Conservation (phyloP, 2,888 invertebrate genomes). For the Elmis aenea region DNA sequence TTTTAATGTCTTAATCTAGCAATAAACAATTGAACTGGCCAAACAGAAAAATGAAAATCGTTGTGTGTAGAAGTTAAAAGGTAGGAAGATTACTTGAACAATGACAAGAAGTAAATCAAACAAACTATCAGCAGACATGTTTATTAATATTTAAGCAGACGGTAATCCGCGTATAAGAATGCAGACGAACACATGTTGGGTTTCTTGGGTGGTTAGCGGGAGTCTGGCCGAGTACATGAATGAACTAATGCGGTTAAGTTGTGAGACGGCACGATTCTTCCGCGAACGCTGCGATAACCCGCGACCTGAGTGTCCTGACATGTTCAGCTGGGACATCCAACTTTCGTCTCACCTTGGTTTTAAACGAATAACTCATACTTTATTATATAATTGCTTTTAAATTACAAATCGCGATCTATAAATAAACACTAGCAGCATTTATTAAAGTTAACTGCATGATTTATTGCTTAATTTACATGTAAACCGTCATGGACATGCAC, state of each 20-base stretch:
- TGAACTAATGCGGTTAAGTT: slow-evolving; percentile 29
- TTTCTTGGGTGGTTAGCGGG: slow-evolving; percentile 25
- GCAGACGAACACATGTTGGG: slow-evolving; percentile 24
- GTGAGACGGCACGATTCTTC: slow-evolving; percentile 31
- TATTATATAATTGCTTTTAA: neutral
- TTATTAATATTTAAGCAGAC: slow-evolving; percentile 29
- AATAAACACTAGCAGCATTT: no score
- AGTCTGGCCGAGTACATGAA: slow-evolving; percentile 19
- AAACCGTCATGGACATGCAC: no score
- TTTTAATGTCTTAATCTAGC: no score
- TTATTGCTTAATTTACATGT: no score
- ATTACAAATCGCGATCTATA: neutral
- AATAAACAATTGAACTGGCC: no score
- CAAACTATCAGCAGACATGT: slow-evolving; percentile 28
- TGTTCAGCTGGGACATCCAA: slow-evolving; percentile 14
- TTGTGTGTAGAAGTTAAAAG: no score
- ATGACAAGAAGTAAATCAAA: slow-evolving; percentile 25
- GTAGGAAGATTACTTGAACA: slow-evolving; percentile 9
- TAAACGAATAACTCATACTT: neutral
- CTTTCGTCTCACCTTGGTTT: slow-evolving; percentile 15
- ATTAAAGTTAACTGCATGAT: no score
- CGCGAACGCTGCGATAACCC: slow-evolving; percentile 26
- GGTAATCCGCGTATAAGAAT: slow-evolving; percentile 26
- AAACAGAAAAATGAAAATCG: no score
- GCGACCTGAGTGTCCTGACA: slow-evolving; percentile 19